phyloP scores from a whole-genome alignment of 2,113 vertebrate species.

The Seriola aureovittata region DNA sequence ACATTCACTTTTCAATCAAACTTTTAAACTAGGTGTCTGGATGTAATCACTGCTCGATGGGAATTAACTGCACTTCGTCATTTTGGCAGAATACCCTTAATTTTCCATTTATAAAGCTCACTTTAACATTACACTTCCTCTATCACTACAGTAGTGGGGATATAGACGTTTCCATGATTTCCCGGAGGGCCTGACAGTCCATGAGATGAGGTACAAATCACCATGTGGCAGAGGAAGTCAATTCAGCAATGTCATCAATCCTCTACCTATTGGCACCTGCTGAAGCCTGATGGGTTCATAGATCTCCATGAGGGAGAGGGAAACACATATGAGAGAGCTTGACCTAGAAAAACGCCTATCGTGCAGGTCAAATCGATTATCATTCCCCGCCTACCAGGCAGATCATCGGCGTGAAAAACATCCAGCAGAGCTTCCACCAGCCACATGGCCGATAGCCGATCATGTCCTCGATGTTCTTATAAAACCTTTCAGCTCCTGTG shows the following conservation, averaged over 20 bases:
- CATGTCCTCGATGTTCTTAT: constrained; percentile 92
- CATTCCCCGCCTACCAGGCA: constrained; percentile 86
- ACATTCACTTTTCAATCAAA: background rate
- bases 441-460: constrained; percentile 91
- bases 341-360: background rate
- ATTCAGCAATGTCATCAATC: constrained; percentile 13
- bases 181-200: constrained; percentile 16
- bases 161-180: constrained; percentile 37
- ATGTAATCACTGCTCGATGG: background rate
- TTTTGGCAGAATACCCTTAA: background rate
- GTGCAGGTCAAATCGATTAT: constrained; percentile 17
- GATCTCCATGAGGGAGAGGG: constrained; percentile 15
- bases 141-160: constrained; percentile 3
- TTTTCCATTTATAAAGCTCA: background rate
- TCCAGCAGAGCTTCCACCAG: constrained; percentile 95
- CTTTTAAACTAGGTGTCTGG: background rate
- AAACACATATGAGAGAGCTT: background rate
- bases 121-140: background rate
- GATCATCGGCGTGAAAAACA: constrained; percentile 89
- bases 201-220: constrained; percentile 37
- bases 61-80: background rate
- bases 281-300: constrained; percentile 4
- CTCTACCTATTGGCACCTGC: constrained; percentile 8
- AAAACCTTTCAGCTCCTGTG: constrained; percentile 91
- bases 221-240: background rate